Conservation (phyloP, 2,888 invertebrate species). For the Drosophila acutilabella region DNA sequence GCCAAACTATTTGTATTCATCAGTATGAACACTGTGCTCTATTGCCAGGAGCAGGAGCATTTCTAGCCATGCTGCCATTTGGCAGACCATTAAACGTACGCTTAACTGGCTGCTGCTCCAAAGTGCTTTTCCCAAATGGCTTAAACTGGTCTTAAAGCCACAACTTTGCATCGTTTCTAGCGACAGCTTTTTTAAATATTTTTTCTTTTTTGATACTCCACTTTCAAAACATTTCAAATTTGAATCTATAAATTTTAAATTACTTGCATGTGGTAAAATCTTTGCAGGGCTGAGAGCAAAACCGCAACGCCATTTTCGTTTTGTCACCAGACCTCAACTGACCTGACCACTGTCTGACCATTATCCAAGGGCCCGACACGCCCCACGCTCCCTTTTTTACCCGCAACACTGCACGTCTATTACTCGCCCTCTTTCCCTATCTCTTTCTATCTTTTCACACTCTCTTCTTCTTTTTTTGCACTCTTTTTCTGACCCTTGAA, state of each 20-base stretch:
- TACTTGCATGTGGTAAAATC: slow-evolving; percentile 58
- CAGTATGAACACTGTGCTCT: slow-evolving; percentile 6
- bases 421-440: not conserved
- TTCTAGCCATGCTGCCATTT: slow-evolving; percentile 38
- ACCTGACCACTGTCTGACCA: slow-evolving; percentile 49
- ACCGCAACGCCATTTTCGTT: slow-evolving; percentile 52
- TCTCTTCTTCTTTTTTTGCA: not conserved
- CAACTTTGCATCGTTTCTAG: slow-evolving; percentile 49
- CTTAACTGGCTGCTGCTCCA: slow-evolving; percentile 42
- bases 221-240: slow-evolving; percentile 52
- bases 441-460: slow-evolving; percentile 13
- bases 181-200: not conserved
- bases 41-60: not conserved
- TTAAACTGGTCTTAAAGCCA: slow-evolving; percentile 41
- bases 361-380: slow-evolving; percentile 14
- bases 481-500: slow-evolving; percentile 23
- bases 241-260: slow-evolving; percentile 63
- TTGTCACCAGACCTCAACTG: slow-evolving; percentile 48
- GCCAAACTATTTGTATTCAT: slow-evolving; percentile 44
- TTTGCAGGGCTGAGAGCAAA: slow-evolving; percentile 42
- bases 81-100: slow-evolving; percentile 55
- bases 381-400: not conserved
- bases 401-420: not conserved
- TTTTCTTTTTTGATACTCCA: slow-evolving; percentile 17
- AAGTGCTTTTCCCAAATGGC: slow-evolving; percentile 43